These are phyloP conservation scores for Bombyx mori DNA, from an alignment of 1,140 invertebrate genomes.

Conservation along the genomic window DNA sequence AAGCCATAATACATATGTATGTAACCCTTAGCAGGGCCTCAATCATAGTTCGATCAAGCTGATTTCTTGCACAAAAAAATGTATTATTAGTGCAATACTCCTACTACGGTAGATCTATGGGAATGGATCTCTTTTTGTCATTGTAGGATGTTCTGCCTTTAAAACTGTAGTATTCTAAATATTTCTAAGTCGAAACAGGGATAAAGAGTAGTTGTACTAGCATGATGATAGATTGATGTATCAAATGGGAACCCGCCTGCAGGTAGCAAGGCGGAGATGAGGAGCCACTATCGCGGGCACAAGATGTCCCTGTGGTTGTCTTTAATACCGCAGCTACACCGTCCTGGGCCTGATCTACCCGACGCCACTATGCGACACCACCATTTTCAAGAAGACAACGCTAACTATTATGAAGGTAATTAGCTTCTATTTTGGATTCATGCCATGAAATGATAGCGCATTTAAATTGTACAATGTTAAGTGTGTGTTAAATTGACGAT, in stretches of 20 bases:
- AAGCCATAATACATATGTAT: too few species aligned
- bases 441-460: neutral
- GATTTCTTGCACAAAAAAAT: too few species aligned
- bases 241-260: constrained; percentile 5
- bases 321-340: constrained; percentile 89
- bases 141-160: too few species aligned
- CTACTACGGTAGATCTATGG: too few species aligned
- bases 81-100: too few species aligned
- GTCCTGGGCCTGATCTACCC: constrained; percentile 76
- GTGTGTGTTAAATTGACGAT: neutral
- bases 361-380: constrained; percentile 81
- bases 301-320: constrained; percentile 94
- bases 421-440: neutral
- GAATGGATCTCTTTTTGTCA: too few species aligned
- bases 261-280: constrained; percentile 83
- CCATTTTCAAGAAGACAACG: constrained; percentile 78
- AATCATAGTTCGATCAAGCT: too few species aligned
- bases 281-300: constrained; percentile 89
- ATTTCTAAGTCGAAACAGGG: too few species aligned
- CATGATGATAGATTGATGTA: too few species aligned
- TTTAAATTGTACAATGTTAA: neutral
- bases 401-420: constrained; percentile 58
- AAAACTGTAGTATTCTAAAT: too few species aligned
- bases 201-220: too few species aligned
- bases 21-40: too few species aligned